Evolutionary conservation across 2,888 invertebrate species (phyloP).

Genomic region (Coecobrya sp.): DNA sequence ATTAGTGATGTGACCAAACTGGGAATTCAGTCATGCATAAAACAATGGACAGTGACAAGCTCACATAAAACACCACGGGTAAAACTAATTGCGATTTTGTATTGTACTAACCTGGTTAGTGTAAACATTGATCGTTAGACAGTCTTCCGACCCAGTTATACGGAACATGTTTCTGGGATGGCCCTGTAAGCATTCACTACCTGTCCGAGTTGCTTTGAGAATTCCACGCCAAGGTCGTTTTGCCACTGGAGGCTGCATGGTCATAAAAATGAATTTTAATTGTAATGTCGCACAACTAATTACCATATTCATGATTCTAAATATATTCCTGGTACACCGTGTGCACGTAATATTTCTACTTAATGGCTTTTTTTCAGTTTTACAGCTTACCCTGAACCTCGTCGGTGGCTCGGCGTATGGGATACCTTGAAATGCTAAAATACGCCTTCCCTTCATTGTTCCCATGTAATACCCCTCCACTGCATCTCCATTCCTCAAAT

Average conservation of each 20-base stretch:
- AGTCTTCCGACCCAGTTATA: slow-evolving; percentile 72
- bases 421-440: slow-evolving; percentile 81
- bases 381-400: slow-evolving; percentile 71
- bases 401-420: slow-evolving; percentile 82
- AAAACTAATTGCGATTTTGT: slow-evolving; percentile 29
- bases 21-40: not conserved
- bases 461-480: slow-evolving; percentile 83
- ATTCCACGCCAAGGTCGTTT: slow-evolving; percentile 80
- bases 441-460: slow-evolving; percentile 80
- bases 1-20: not conserved
- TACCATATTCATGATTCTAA: not conserved
- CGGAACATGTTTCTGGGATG: slow-evolving; percentile 61
- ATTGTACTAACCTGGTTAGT: slow-evolving; percentile 39
- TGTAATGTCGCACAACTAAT: not conserved
- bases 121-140: slow-evolving; percentile 82
- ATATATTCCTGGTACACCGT: not conserved
- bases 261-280: slow-evolving; percentile 5
- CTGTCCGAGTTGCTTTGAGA: slow-evolving; percentile 65
- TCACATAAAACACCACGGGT: not conserved
- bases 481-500: slow-evolving; percentile 79
- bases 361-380: not conserved
- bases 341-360: not conserved
- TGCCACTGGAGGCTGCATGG: slow-evolving; percentile 76
- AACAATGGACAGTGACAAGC: not conserved
- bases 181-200: slow-evolving; percentile 82